Percentiles rank a stretch among this genome's conserved stretches.
Conservation (phyloP, 2,888 invertebrate species). For the Phengaris alcon region DNA sequence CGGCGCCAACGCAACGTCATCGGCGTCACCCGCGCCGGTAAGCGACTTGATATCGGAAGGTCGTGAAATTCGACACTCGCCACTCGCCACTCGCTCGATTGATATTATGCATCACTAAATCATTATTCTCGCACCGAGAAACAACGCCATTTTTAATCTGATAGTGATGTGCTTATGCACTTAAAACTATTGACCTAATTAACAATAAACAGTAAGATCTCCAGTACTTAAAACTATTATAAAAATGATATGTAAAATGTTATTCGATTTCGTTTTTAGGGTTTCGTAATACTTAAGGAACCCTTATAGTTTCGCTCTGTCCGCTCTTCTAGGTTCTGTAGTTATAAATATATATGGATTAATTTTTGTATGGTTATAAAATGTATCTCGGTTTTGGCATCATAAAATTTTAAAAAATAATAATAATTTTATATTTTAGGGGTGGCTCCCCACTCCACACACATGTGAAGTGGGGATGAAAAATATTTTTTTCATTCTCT, state of each 20-base stretch:
- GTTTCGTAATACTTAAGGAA: too few species aligned
- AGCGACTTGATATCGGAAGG: slow-evolving; percentile 73
- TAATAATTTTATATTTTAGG: too few species aligned
- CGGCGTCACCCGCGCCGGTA: slow-evolving; percentile 70
- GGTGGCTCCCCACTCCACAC: too few species aligned
- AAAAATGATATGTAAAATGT: not conserved
- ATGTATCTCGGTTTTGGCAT: too few species aligned
- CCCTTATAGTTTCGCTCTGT: too few species aligned
- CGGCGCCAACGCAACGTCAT: slow-evolving; percentile 68
- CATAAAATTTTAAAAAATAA: too few species aligned
- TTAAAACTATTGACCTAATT: not conserved
- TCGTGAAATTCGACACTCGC: slow-evolving; percentile 69
- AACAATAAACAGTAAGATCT: not conserved
- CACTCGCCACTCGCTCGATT: slow-evolving; percentile 62
- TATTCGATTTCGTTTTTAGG: too few species aligned
- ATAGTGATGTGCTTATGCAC: slow-evolving; percentile 4
- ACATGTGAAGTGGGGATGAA: too few species aligned
- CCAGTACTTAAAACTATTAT: not conserved
- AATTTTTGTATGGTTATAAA: too few species aligned
- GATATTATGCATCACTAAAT: slow-evolving; percentile 43
- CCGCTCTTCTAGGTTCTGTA: too few species aligned
- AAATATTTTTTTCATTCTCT: too few species aligned
- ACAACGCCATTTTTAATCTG: slow-evolving; percentile 2
- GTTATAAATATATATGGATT: too few species aligned
- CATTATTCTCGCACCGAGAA: slow-evolving; percentile 31